Conservation (phyloP, 2,797 vertebrate species). For the Siniperca scherzeri region DNA sequence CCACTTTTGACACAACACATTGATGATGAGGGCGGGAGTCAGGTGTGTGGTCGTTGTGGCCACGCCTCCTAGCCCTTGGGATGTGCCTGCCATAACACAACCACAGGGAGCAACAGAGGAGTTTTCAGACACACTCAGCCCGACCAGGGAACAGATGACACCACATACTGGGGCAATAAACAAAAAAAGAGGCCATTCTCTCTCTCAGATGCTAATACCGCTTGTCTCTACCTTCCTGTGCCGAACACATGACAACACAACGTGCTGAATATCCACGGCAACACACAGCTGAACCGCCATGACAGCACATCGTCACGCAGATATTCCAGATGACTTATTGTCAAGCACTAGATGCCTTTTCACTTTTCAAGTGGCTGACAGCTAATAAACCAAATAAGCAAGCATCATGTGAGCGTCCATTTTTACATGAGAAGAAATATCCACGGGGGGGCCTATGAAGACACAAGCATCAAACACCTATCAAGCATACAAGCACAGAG, state of each 20-base stretch:
- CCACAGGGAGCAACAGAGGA: constrained; percentile 82
- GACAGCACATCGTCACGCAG: constrained; percentile 81
- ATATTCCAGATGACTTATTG: constrained; percentile 79
- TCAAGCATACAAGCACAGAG: constrained; percentile 85
- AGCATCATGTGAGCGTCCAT: constrained; percentile 75
- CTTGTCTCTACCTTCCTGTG: constrained; percentile 71
- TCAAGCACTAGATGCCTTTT: constrained; percentile 75
- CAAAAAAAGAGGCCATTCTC: constrained; percentile 64
- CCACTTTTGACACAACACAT: constrained; percentile 77
- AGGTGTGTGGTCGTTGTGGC: constrained; percentile 69
- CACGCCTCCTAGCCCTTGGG: constrained; percentile 75
- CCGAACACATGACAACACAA: constrained; percentile 79
- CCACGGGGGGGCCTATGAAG: constrained; percentile 82
- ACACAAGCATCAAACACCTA: constrained; percentile 84
- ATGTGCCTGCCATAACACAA: constrained; percentile 79
- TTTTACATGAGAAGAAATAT: constrained; percentile 85
- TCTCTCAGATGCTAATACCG: constrained; percentile 68
- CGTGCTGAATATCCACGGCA: constrained; percentile 74
- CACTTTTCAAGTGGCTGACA: constrained; percentile 72
- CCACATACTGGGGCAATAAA: constrained; percentile 75
- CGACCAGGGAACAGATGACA: constrained; percentile 80
- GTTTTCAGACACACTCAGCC: constrained; percentile 81
- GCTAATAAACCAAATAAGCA: constrained; percentile 65
- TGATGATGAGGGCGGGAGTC: constrained; percentile 76
- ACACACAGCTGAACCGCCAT: constrained; percentile 75